Conservation (phyloP, 2,888 invertebrate genomes). For the Napeogenes inachia region DNA sequence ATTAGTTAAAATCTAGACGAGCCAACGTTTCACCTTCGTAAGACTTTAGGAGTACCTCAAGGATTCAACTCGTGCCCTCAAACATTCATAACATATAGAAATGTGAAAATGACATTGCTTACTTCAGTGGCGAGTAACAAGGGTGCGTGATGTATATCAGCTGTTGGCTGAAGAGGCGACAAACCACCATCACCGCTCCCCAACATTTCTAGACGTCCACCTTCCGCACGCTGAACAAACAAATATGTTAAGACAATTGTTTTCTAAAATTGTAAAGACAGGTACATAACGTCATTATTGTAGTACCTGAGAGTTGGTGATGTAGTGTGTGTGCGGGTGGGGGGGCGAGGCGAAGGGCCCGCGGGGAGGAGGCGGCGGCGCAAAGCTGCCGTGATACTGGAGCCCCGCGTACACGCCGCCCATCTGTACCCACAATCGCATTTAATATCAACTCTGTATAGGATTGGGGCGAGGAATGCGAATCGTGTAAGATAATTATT, state of each 20-base stretch:
- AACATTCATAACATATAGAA: not conserved
- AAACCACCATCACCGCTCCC: constrained; percentile 51
- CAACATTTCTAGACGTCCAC: constrained; percentile 54
- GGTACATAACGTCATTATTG: no score
- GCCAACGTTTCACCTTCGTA: no score
- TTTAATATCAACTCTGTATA: not conserved
- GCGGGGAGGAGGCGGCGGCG: constrained; percentile 52
- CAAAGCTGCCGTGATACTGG: constrained; percentile 59
- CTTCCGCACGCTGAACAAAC: constrained; percentile 51
- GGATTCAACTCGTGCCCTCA: not conserved
- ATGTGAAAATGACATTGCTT: constrained; percentile 4
- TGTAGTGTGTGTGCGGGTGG: constrained; percentile 59
- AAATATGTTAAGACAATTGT: constrained; percentile 6
- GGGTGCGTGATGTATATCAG: constrained; percentile 61
- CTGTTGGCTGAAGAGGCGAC: constrained; percentile 53
- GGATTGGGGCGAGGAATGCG: no score
- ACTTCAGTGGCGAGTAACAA: constrained; percentile 62
- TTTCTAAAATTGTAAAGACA: not conserved
- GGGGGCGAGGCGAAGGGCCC: constrained; percentile 64
- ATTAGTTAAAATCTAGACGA: no score
- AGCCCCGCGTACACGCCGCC: constrained; percentile 69
- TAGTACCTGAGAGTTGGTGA: constrained; percentile 56
- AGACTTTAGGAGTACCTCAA: not conserved
- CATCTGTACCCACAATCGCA: constrained; percentile 47
- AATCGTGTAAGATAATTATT: no score